Percentiles rank a stretch among this genome's conserved stretches.
Conservation (phyloP, 2,888 invertebrate species). For the Stenodema calcarata region DNA sequence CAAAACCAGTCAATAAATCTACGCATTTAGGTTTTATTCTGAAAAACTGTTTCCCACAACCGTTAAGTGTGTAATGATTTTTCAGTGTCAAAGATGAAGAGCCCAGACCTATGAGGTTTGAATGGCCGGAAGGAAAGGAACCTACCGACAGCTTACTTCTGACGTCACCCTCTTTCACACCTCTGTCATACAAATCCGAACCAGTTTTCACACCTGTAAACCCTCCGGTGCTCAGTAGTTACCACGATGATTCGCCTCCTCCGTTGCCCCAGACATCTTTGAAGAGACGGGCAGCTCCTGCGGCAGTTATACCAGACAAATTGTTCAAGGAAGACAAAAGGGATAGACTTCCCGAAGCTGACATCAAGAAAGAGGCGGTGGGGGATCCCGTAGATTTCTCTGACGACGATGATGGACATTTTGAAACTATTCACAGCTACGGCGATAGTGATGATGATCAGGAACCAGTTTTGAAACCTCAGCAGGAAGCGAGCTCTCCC, state of each 20-base stretch:
- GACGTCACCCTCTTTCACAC: conserved; percentile 59
- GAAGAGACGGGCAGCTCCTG: conserved; percentile 20
- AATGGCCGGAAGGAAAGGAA: conserved; percentile 70
- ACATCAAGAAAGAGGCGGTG: not conserved
- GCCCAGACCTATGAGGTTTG: conserved; percentile 69
- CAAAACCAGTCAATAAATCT: no score
- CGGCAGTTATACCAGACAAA: conserved; percentile 9
- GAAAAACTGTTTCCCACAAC: no score
- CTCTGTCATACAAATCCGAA: conserved; percentile 52
- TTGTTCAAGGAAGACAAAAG: conserved; percentile 1
- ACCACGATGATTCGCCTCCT: not conserved
- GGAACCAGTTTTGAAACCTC: not conserved
- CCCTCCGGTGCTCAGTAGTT: not conserved
- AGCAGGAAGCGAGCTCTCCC: not conserved
- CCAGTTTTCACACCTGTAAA: conserved; percentile 44
- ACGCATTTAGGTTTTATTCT: no score
- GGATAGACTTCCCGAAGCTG: not conserved
- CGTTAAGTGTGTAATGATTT: not conserved
- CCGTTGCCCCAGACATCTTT: conserved; percentile 10
- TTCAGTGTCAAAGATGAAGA: conserved; percentile 51
- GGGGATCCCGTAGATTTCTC: conserved; percentile 57
- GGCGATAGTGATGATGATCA: conserved; percentile 61
- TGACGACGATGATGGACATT: conserved; percentile 61
- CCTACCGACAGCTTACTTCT: conserved; percentile 53
- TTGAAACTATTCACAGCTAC: conserved; percentile 60